Percentiles rank a stretch among this genome's conserved stretches.
Conservation (phyloP, 2,113 vertebrate genomes). For the Gracilinanus agilis region DNA sequence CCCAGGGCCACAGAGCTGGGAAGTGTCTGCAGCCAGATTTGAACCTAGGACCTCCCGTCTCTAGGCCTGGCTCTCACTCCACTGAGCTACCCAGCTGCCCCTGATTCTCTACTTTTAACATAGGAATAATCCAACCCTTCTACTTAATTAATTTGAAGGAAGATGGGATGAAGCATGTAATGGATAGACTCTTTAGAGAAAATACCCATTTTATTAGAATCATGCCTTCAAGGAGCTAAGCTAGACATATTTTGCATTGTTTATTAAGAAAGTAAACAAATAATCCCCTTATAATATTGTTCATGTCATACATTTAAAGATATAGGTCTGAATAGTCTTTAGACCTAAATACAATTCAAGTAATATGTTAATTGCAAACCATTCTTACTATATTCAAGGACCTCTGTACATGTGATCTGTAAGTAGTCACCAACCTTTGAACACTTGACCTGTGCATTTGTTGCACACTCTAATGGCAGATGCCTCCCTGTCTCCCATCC, state of each 20-base stretch:
- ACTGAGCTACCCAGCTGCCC: too few species aligned
- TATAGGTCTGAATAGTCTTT: not conserved
- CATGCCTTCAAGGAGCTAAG: not conserved
- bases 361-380: not conserved
- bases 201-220: not conserved
- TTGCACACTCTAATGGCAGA: not conserved
- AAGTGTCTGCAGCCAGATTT: too few species aligned
- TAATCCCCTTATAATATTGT: not conserved
- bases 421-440: not conserved
- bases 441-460: not conserved
- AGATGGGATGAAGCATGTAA: not conserved
- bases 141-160: not conserved
- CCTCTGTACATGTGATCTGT: not conserved
- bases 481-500: not conserved
- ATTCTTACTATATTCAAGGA: constrained; percentile 13
- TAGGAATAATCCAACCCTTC: not conserved
- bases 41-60: too few species aligned
- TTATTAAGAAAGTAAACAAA: not conserved
- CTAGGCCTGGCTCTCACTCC: too few species aligned
- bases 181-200: not conserved
- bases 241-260: not conserved
- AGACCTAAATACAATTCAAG: not conserved
- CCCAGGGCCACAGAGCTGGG: too few species aligned
- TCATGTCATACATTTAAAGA: not conserved
- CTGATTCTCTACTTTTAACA: too few species aligned